Evolutionary conservation across 92 coral and sea anemone genomes (phyloP).

Genomic region (Actinernus sp.): DNA sequence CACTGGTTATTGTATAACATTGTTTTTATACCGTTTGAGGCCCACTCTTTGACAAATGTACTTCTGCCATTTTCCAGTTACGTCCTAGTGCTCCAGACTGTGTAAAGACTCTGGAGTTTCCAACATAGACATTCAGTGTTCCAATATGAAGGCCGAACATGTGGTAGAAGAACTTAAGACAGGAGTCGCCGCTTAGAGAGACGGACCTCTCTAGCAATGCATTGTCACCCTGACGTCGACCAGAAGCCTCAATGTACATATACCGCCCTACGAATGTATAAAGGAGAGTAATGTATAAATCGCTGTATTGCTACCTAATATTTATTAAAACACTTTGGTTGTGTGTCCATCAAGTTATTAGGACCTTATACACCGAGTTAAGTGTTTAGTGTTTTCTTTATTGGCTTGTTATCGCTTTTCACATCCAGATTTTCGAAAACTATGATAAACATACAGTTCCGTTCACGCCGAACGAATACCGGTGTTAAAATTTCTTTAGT

Average conservation of each 20-base stretch:
- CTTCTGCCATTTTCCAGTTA: conserved; percentile 24
- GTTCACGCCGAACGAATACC: too few species aligned
- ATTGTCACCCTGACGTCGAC: background rate
- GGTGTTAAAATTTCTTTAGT: too few species aligned
- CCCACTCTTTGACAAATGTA: conserved; percentile 8
- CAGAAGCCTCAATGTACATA: conserved; percentile 67
- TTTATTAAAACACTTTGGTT: too few species aligned
- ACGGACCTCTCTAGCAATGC: conserved; percentile 4
- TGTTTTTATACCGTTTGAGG: conserved; percentile 9
- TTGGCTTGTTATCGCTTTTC: too few species aligned
- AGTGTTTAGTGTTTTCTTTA: too few species aligned
- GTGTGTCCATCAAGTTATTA: too few species aligned
- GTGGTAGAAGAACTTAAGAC: conserved; percentile 17
- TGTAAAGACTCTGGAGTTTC: conserved; percentile 7
- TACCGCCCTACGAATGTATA: conserved; percentile 41
- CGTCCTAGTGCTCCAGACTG: conserved; percentile 3
- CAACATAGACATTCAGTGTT: conserved; percentile 18
- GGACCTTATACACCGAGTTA: too few species aligned
- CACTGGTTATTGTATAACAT: too few species aligned
- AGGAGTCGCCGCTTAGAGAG: background rate
- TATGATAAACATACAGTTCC: too few species aligned
- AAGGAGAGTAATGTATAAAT: background rate
- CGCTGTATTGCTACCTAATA: background rate
- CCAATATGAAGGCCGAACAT: conserved; percentile 1
- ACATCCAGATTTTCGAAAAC: too few species aligned